Percentiles rank a stretch among this genome's conserved stretches.
phyloP scores from a whole-genome alignment of 2,797 vertebrate species.

The Trachops cirrhosus region DNA sequence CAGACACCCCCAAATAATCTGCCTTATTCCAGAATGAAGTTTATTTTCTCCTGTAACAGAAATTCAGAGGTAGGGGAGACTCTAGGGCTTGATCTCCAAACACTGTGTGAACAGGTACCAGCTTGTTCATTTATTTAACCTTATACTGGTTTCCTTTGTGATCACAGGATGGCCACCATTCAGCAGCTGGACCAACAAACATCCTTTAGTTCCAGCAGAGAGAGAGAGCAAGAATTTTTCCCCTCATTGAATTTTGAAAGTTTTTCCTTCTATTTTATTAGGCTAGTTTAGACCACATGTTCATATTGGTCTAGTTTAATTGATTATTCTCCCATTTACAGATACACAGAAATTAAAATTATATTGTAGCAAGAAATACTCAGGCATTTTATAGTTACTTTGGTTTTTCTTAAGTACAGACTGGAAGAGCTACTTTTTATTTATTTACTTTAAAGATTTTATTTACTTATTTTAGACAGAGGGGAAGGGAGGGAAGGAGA shows the following conservation, averaged over 20 bases:
- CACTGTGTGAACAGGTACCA: neutral
- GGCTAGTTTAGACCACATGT: neutral
- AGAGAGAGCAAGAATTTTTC: neutral
- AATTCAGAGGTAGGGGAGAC: neutral
- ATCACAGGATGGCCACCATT: neutral
- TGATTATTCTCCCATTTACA: conserved; percentile 33
- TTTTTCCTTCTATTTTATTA: neutral
- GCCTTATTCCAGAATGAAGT: neutral
- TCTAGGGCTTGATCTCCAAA: neutral
- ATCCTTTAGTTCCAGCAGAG: neutral
- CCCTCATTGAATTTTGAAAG: neutral
- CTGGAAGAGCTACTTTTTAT: neutral
- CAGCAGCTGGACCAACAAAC: neutral
- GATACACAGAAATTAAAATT: conserved; percentile 41
- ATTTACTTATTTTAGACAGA: too few relatives aligned
- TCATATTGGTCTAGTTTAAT: neutral
- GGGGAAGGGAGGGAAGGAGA: too few relatives aligned
- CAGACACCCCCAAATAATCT: neutral
- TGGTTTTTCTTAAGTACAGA: conserved; percentile 31
- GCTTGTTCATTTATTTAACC: neutral
- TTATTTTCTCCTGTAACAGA: neutral
- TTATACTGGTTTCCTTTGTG: neutral
- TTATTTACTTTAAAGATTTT: too few relatives aligned
- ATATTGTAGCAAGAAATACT: neutral
- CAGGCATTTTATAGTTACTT: conserved; percentile 10